phyloP scores from a whole-genome alignment of 2,113 vertebrate genomes.

The Varanus salvator region DNA sequence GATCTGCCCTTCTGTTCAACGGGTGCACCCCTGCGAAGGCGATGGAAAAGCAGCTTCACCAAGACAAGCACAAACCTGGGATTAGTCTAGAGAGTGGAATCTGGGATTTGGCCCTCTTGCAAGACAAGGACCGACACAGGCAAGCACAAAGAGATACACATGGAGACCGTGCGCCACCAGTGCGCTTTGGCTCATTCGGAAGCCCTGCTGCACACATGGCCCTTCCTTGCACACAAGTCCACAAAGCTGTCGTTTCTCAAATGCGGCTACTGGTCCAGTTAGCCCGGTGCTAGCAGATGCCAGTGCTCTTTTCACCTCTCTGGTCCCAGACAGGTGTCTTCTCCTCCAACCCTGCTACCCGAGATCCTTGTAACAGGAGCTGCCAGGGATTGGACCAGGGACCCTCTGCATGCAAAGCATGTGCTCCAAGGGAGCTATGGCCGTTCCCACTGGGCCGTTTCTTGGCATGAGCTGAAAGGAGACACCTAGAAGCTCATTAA shows the following conservation, averaged over 20 bases:
- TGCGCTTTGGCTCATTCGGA: constrained; percentile 58
- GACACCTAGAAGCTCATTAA: constrained; percentile 44
- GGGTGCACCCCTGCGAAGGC: background rate
- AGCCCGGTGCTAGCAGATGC: background rate
- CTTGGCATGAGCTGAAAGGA: constrained; percentile 40
- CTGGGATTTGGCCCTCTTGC: background rate
- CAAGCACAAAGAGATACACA: background rate
- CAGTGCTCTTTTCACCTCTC: background rate
- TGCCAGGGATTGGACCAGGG: background rate
- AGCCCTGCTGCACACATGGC: constrained; percentile 39
- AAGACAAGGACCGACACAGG: background rate
- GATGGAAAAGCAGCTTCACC: background rate
- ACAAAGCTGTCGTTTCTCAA: background rate
- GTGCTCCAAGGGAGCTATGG: constrained; percentile 32
- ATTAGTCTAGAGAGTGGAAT: background rate
- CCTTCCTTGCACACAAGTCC: constrained; percentile 28
- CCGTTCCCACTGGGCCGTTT: constrained; percentile 38
- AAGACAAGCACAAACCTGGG: no score
- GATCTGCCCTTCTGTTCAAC: background rate
- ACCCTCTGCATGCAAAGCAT: background rate
- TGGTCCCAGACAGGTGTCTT: no score
- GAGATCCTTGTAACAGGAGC: background rate
- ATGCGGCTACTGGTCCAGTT: background rate
- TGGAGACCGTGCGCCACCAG: constrained; percentile 31
- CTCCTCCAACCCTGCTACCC: background rate